Conservation (phyloP, 2,888 invertebrate species). For the Nomada ruficornis region DNA sequence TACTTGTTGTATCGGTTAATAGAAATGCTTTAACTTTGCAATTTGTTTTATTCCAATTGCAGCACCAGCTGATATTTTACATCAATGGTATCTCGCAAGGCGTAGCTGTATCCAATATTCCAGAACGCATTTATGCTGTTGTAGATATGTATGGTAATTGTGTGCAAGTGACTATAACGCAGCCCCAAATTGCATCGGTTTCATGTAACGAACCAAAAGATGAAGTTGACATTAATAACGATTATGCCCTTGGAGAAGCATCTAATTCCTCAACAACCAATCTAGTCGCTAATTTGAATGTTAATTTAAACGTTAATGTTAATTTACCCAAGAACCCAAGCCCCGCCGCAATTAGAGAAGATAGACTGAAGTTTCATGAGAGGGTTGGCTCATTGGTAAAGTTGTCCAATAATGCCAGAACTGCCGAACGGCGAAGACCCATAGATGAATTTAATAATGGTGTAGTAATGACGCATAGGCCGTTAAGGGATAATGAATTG, state of each 20-base stretch:
- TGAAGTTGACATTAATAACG: conserved; percentile 80
- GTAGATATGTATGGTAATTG: conserved; percentile 94
- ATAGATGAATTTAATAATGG: conserved; percentile 98
- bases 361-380: conserved; percentile 93
- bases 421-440: conserved; percentile 94
- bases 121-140: conserved; percentile 90
- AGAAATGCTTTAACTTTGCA: background rate
- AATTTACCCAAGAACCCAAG: conserved; percentile 82
- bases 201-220: conserved; percentile 71
- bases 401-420: conserved; percentile 91
- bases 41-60: conserved; percentile 63
- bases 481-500: conserved; percentile 93
- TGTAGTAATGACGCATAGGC: conserved; percentile 97
- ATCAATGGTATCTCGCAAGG: conserved; percentile 96
- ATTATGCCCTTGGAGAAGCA: conserved; percentile 77
- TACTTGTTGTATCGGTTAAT: background rate
- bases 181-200: conserved; percentile 77
- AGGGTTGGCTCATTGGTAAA: conserved; percentile 95
- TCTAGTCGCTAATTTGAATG: conserved; percentile 83
- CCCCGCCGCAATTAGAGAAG: conserved; percentile 83
- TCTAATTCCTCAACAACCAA: conserved; percentile 81
- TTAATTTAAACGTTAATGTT: conserved; percentile 83
- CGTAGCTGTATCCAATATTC: conserved; percentile 92
- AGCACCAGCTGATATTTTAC: conserved; percentile 94
- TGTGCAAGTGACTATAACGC: conserved; percentile 89